phyloP scores from a whole-genome alignment of 2,113 vertebrate genomes.

The Cyphomyrus plagiostoma region DNA sequence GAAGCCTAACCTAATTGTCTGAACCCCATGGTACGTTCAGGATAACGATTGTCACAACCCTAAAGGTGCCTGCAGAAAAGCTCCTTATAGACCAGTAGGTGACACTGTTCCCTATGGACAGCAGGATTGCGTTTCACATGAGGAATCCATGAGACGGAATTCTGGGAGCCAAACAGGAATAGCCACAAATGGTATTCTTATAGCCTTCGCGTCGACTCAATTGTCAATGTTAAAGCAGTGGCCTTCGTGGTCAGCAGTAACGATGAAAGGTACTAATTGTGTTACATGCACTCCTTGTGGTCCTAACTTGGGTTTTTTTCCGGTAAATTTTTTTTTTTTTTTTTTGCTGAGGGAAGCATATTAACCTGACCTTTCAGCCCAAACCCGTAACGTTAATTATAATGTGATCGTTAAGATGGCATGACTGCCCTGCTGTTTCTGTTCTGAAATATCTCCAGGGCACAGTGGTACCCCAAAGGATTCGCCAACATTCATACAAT shows the following conservation, averaged over 20 bases:
- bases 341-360: background rate
- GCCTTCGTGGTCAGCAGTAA: background rate
- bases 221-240: background rate
- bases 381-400: background rate
- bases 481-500: background rate
- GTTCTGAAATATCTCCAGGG: background rate
- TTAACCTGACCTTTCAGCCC: background rate
- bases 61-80: constrained; percentile 24
- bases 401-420: background rate
- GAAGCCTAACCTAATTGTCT: background rate
- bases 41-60: background rate
- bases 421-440: background rate
- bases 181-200: background rate
- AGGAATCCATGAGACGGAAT: background rate
- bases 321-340: background rate
- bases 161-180: background rate
- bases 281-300: too few species aligned
- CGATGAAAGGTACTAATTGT: background rate
- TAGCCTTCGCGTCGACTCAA: background rate
- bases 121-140: background rate
- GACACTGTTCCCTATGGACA: constrained; percentile 44
- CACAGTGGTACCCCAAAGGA: background rate
- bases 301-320: background rate
- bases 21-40: background rate
- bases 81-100: constrained; percentile 37